These are phyloP conservation scores for Anolis apletophallus DNA, from an alignment of 2,797 vertebrate species.

Conservation along the genomic window DNA sequence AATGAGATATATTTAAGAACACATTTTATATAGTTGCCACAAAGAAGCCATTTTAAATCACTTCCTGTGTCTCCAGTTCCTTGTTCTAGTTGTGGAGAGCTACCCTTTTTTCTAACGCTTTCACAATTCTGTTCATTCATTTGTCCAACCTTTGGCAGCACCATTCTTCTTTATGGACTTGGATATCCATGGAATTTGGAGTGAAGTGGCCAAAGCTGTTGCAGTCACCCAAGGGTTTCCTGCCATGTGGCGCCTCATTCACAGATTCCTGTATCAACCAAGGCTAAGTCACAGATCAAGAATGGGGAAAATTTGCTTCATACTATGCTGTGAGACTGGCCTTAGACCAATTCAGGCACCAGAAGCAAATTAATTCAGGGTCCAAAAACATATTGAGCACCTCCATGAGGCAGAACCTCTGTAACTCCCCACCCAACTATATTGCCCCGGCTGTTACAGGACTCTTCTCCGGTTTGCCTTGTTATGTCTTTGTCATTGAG, in stretches of 20 bases:
- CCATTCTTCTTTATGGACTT: neutral
- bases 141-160: neutral
- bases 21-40: neutral
- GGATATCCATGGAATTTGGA: neutral
- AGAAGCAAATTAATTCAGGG: constrained; percentile 46
- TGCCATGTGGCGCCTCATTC: neutral
- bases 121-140: neutral
- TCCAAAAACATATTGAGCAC: constrained; percentile 85
- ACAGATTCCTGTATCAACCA: neutral
- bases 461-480: constrained; percentile 73
- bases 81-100: constrained; percentile 14
- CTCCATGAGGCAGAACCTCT: constrained; percentile 88
- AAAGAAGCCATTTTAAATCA: constrained; percentile 11
- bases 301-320: neutral
- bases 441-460: constrained; percentile 86
- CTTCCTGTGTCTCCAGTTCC: neutral
- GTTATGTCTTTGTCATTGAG: constrained; percentile 83
- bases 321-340: neutral
- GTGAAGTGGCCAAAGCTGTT: neutral
- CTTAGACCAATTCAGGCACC: neutral
- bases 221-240: neutral
- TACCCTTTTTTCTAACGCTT: neutral
- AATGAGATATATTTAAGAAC: constrained; percentile 1
- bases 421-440: constrained; percentile 93
- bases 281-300: neutral